These are phyloP conservation scores for Lasioglossum figueresi DNA, from an alignment of 2,888 invertebrate species.

Conservation along the genomic window DNA sequence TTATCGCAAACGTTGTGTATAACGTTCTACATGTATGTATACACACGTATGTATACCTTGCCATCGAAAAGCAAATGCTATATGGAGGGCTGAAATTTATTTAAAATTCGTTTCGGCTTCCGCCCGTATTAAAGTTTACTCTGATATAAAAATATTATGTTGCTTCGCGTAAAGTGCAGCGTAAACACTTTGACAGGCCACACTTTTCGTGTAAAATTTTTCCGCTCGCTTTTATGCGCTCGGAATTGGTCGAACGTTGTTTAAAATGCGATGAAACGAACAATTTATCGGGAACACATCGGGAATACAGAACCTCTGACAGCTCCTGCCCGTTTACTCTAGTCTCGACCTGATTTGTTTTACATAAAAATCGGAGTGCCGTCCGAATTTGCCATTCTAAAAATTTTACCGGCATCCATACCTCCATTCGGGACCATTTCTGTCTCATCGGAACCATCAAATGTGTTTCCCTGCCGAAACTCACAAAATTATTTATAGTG, in stretches of 20 bases:
- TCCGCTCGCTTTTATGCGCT: neutral
- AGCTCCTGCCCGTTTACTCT: conserved; percentile 7
- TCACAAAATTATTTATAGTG: neutral
- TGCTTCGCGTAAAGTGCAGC: neutral
- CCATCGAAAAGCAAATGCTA: neutral
- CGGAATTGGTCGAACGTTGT: conserved; percentile 8
- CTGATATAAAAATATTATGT: conserved; percentile 2
- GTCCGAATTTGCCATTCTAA: neutral
- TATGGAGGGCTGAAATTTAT: neutral
- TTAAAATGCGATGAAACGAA: conserved; percentile 11
- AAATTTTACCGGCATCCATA: neutral
- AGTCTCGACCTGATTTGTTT: conserved; percentile 9
- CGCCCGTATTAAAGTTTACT: neutral
- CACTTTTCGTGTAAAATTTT: conserved; percentile 12
- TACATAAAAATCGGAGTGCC: conserved; percentile 7
- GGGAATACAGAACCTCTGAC: conserved; percentile 5
- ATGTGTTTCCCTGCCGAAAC: neutral
- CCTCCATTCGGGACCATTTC: neutral
- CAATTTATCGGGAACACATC: neutral
- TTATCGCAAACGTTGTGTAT: neutral
- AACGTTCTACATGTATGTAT: no score
- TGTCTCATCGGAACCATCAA: neutral
- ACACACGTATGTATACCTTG: neutral
- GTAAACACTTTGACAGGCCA: conserved; percentile 8
- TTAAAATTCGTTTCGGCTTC: neutral